Evolutionary conservation across 2,113 vertebrate species (phyloP), one percentile per base, ranked within the genome.

Genomic region (Cyprinodon variegatus): DNA sequence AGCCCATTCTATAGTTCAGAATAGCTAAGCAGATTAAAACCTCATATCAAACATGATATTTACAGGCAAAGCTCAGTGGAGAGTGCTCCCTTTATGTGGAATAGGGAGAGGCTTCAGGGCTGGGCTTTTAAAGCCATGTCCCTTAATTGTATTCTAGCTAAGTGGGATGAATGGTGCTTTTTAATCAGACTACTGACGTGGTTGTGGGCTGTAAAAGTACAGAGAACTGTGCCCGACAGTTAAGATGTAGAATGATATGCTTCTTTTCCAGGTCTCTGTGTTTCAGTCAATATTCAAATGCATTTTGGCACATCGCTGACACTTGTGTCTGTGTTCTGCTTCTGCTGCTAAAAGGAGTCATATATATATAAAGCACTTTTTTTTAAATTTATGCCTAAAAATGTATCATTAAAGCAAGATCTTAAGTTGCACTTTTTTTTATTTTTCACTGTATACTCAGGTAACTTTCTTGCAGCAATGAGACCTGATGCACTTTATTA

Each of bases 1-100:
- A 93, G 91, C 88, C 92, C 86, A 90, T 93, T 92, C 93, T 93
- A 91, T 91, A 90, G 93, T 93, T 94, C 91, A 94, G 93, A 94
- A 94, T 90, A 91, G 90, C 89, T 93, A 94, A 94, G 90, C 90
- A 92, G 93, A 94, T 95, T 93, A 93, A 93, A 93, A 94, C 91
- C 91, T 92, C 92, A 92, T 94, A 94, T 93, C 92, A 93, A 92
- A 93, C 91, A 91, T 92, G 91, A 91, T 94, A 92, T 93, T 94
- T 93, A 92, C 88, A 90, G 89, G 88, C 81, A 83, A 89, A 83
- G 82, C 92, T 94, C 90, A 87, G 88, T 89, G 89, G 89, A 93
- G 90, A 93, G 91, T 92, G 91, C 90, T 92, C 88, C 91, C 93
- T 90, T 93, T 93, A 93, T 93, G 90, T 93, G 81, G 85, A 88